Base-by-base conservation (phyloP, 2,797 vertebrate genomes). In the Artibeus lituratus region DNA sequence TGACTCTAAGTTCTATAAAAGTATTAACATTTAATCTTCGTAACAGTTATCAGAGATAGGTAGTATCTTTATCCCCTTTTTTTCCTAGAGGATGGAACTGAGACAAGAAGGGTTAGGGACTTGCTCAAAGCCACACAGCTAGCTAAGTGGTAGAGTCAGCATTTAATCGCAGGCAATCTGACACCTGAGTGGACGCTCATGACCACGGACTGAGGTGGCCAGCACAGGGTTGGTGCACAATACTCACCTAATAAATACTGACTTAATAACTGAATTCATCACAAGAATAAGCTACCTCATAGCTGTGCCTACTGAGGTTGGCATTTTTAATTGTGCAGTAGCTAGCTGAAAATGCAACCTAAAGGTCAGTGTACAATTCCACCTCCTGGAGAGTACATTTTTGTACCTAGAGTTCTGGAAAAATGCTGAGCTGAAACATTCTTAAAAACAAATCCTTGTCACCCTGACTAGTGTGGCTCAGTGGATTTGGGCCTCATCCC, bases 311-410 rank as follows among this genome's bases (percentile, higher is more conserved):
- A 92, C 65, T 92, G 42, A 92, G 76, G 35, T 8, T 88, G 55
- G 74, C 73, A 67, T 94, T 96, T 97, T 86, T 78, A 84, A 62
- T 76, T 86, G 77, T 57, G 24, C 26, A 67, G 67, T 18, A 85
- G 22, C 76, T 37, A 74, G 47, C 51, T 90, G 32, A 95, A 92
- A 85, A 95, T 86, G 59, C 83, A 95, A 47, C 42, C 81, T 93
- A 95, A 94, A 92, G 72, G 37, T 82, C 87, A 72, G 18, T 29
- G 22, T 78, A 65, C 21, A 92, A 65, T 82, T 93, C 51, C 22
- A 14, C 37, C 70, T 91, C 39, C 69, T 87, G 24, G 87, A 97
- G 39, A 67, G 37, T 83, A 32, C 22, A 73, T 39, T 89, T 94
- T 81, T 95, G 47, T 77, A 90, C 59, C n/a, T 6, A 78, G 35